These are phyloP conservation scores for Hydra vulgaris DNA, from an alignment of 30 jellyfish, hydroid and myxozoan species.

Conservation along the genomic window DNA sequence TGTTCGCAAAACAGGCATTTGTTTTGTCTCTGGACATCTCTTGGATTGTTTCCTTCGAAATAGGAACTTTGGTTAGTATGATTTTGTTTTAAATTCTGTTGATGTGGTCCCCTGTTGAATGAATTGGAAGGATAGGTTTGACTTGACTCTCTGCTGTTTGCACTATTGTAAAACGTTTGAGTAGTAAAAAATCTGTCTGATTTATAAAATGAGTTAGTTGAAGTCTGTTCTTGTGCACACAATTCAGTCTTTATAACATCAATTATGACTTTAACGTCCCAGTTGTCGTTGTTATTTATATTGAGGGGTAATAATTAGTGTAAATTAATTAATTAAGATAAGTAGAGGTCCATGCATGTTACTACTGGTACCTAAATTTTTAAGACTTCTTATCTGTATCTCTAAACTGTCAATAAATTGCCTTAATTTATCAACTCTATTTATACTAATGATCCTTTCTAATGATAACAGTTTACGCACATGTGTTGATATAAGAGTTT, in stretches of 20 bases:
- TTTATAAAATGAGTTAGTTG: neutral
- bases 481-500: constrained; percentile 32
- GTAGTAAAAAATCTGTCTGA: neutral
- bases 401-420: constrained; percentile 30
- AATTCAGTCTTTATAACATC: constrained; percentile 22
- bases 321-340: constrained; percentile 27
- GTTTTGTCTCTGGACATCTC: neutral
- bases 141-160: neutral
- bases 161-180: neutral
- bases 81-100: neutral
- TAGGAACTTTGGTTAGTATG: neutral
- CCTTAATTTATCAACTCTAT: constrained; percentile 9
- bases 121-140: neutral
- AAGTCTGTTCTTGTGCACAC: constrained; percentile 31
- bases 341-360: constrained; percentile 39
- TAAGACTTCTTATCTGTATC: constrained; percentile 41
- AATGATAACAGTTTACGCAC: constrained; percentile 39
- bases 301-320: constrained; percentile 35
- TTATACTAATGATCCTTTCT: constrained; percentile 19
- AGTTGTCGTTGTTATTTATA: constrained; percentile 28
- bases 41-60: neutral
- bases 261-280: constrained; percentile 38
- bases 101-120: neutral
- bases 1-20: neutral
- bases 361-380: constrained; percentile 24